Base-by-base conservation (phyloP, 2,113 vertebrate genomes). In the Urocitellus parryii region DNA sequence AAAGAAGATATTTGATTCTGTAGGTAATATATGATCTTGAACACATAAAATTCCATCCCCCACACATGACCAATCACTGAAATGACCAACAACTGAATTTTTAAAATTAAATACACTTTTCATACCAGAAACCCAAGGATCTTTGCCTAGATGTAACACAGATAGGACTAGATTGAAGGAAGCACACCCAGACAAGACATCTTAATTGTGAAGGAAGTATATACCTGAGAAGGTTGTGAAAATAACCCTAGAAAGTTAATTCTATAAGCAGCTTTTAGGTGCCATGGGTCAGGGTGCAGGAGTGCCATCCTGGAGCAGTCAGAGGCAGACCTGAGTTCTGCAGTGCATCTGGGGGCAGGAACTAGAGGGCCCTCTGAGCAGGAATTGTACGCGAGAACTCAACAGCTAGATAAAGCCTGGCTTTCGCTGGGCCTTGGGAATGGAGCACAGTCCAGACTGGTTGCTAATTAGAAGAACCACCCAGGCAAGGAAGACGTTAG, bases 211-310 rank as follows among this genome's bases (percentile, higher is more conserved):
- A 88, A 83, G 25, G 48, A 56, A 61, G 29, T 3, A 8, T 5
- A 8, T 27, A 8, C 17, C 48, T 58, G 8, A 8, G 25, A 96
- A 77, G 32, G 73, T 18, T 29, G 8, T 39, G 25, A 17, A 91
- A 56, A 73, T 11, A 14, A 74, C 14, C 48, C 53, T 14, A 37
- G 56, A 48, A 78, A 82, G 56, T 61, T 37, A 14, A 45, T 17
- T 32, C 37, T 80, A 4, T 29, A 32, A 74, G 13, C 0, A 5
- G 25, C 68, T 34, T 25, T 18, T 25, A 79, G 22, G 10, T 34
- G 42, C 20, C 9, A 20, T 3, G 12, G 29, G 14, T 1, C 22
- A 10, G 25, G 8, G 2, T 14, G 18, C 1, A 32, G 2, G 3
- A 58, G 37, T 25, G 4, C 58, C 29, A 17, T 56, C 32, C 18